A percentile compares a stretch with the other conserved stretches of the same genome.
Conservation (phyloP, 2,888 invertebrate species). For the Pseudanteris insignis region DNA sequence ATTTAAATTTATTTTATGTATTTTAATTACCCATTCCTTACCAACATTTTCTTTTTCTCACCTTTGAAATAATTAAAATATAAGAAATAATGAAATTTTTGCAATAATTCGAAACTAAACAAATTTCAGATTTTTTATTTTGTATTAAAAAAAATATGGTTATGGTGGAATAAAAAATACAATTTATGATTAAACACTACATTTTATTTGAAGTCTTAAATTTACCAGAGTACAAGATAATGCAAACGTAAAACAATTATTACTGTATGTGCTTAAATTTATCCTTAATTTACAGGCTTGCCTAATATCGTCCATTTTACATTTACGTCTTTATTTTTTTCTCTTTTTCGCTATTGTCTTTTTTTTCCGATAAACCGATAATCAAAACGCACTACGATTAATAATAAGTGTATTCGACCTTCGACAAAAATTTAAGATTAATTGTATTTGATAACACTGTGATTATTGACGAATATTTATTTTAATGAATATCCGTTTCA, state of each 20-base stretch:
- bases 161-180: neutral
- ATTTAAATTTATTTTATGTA: too few species aligned
- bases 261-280: slow-evolving; percentile 38
- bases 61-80: too few species aligned
- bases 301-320: slow-evolving; percentile 22
- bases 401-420: slow-evolving; percentile 22
- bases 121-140: too few species aligned
- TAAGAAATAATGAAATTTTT: too few species aligned
- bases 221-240: slow-evolving; percentile 62
- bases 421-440: slow-evolving; percentile 28
- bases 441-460: slow-evolving; percentile 18
- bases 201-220: slow-evolving; percentile 59
- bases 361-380: slow-evolving; percentile 8
- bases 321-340: slow-evolving; percentile 5
- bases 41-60: too few species aligned
- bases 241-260: slow-evolving; percentile 58
- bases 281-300: slow-evolving; percentile 28
- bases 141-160: too few species aligned
- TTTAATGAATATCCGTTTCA: slow-evolving; percentile 13
- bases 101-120: too few species aligned
- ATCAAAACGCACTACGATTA: slow-evolving; percentile 30
- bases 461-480: slow-evolving; percentile 17
- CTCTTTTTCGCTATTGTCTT: neutral
- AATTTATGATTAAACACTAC: slow-evolving; percentile 51
- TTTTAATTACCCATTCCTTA: too few species aligned